Percentiles rank a stretch among this genome's conserved stretches.
Conservation (phyloP, 2,113 vertebrate genomes). For the Ahaetulla prasina region DNA sequence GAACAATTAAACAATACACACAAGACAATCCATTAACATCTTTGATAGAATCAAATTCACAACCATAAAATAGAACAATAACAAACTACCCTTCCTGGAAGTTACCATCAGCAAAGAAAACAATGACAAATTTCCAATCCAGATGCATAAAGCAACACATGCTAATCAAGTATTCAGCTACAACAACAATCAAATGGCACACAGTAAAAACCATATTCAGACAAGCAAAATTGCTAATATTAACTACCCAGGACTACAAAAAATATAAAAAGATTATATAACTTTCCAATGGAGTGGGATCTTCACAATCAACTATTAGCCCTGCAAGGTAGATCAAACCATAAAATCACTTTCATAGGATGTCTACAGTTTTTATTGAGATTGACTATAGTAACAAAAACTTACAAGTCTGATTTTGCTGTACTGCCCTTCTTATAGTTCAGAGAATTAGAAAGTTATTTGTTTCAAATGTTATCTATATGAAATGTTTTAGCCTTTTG, state of each 20-base stretch:
- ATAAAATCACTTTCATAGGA: not conserved
- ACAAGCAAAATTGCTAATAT: not conserved
- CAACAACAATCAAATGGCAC: too few species aligned
- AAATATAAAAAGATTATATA: not conserved
- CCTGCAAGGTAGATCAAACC: too few species aligned
- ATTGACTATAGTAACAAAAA: not conserved
- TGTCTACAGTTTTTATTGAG: not conserved
- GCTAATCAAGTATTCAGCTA: too few species aligned
- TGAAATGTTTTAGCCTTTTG: not conserved
- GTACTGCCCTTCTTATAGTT: too few species aligned
- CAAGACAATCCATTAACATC: not conserved
- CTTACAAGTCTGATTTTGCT: not conserved
- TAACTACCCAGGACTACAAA: not conserved
- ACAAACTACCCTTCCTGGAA: not conserved
- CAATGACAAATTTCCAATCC: not conserved
- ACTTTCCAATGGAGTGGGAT: not conserved
- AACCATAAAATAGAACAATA: not conserved
- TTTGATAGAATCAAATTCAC: not conserved
- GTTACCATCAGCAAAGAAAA: not conserved
- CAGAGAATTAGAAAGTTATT: not conserved
- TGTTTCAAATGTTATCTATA: not conserved
- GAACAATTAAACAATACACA: not conserved
- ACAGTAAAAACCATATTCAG: not conserved
- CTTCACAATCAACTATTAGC: not conserved
- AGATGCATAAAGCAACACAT: too few species aligned